phyloP scores from a whole-genome alignment of 2,888 invertebrate species.

The Lasioglossum zephyrum region DNA sequence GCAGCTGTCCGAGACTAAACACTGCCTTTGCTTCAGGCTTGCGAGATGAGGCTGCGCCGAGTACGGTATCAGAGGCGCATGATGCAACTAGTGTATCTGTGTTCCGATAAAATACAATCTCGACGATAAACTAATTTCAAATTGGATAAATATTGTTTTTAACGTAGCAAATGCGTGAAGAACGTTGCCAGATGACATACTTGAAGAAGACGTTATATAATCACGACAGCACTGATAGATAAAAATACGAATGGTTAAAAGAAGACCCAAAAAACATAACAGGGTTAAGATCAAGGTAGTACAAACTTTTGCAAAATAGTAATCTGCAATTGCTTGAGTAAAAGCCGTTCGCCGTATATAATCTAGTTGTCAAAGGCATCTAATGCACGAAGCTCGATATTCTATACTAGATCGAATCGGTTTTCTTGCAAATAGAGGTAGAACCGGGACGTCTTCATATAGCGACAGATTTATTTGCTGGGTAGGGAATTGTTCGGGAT shows the following conservation, averaged over 20 bases:
- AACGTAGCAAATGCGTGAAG: background rate
- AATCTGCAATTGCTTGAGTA: background rate
- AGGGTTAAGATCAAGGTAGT: background rate
- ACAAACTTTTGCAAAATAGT: background rate
- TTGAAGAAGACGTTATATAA: background rate
- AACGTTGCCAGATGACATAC: background rate
- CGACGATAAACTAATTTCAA: background rate
- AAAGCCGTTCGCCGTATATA: background rate
- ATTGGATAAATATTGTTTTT: background rate
- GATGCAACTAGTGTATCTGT: background rate
- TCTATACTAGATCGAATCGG: background rate
- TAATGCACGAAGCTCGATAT: background rate
- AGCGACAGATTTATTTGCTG: background rate
- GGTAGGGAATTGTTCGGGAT: background rate
- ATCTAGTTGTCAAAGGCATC: background rate
- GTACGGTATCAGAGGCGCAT: background rate
- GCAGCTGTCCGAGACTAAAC: constrained; percentile 46
- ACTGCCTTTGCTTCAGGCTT: background rate
- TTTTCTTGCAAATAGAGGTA: background rate
- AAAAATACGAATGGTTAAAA: background rate
- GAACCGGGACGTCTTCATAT: background rate
- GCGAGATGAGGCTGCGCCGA: background rate
- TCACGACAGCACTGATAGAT: background rate
- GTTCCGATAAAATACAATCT: background rate
- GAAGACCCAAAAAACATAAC: background rate